Evolutionary conservation across 2,888 invertebrate genomes (phyloP).

Genomic region (Therioaphis trifolii): DNA sequence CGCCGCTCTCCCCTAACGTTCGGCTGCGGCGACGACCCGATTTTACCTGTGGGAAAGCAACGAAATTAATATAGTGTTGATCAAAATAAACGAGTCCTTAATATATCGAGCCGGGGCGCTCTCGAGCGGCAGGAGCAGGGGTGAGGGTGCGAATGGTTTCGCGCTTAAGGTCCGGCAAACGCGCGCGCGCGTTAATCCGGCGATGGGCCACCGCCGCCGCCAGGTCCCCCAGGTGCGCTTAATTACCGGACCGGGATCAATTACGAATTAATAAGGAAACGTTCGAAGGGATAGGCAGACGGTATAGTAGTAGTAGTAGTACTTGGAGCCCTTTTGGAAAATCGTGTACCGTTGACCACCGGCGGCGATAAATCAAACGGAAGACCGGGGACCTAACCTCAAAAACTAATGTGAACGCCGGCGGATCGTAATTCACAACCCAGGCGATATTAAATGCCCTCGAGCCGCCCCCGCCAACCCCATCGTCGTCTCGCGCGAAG

Average conservation of each 20-base stretch:
- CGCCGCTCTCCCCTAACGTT: no score
- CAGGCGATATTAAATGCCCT: conserved; percentile 51
- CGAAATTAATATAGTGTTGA: conserved; percentile 61
- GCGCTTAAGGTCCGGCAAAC: conserved; percentile 57
- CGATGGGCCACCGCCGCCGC: conserved; percentile 39
- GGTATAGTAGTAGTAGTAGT: neutral
- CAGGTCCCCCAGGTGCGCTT: conserved; percentile 61
- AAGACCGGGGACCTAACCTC: conserved; percentile 47
- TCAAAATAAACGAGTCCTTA: conserved; percentile 61
- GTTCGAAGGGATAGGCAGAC: conserved; percentile 29
- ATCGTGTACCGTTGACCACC: conserved; percentile 57
- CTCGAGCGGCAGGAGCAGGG: neutral
- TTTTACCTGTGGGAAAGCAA: conserved; percentile 38
- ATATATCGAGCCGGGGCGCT: neutral
- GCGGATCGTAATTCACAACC: conserved; percentile 50
- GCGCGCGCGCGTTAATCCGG: conserved; percentile 52
- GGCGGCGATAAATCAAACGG: conserved; percentile 62
- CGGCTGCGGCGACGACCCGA: neutral
- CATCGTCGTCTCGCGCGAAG: neutral
- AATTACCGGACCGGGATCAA: conserved; percentile 63
- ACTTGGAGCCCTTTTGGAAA: conserved; percentile 32
- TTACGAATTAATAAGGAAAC: conserved; percentile 63
- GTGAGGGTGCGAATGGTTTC: conserved; percentile 56
- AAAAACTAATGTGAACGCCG: conserved; percentile 61
- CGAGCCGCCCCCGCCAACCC: conserved; percentile 11